A percentile compares a stretch with the other conserved stretches of the same genome.
phyloP scores from a whole-genome alignment of 2,888 invertebrate genomes.

The Diplolepis rosae region DNA sequence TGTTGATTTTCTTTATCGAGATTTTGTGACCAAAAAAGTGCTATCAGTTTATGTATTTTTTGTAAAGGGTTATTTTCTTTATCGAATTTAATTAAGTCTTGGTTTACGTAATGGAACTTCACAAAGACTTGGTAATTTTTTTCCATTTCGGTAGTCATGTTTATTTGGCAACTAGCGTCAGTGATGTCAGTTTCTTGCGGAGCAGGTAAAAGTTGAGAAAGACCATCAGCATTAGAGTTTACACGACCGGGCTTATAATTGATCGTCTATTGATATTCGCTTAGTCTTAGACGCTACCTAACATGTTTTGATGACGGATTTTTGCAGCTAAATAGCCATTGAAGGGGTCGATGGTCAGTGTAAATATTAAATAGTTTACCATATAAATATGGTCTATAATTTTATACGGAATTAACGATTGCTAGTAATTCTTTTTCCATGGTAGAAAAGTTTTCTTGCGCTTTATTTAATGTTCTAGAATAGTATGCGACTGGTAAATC shows the following conservation, averaged over 20 bases:
- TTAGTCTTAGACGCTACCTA: slow-evolving; percentile 30
- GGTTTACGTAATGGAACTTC: slow-evolving; percentile 15
- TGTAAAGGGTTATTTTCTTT: slow-evolving; percentile 25
- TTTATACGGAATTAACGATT: slow-evolving; percentile 3
- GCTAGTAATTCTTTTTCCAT: slow-evolving; percentile 34
- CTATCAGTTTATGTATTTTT: slow-evolving; percentile 33
- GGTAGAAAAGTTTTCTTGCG: slow-evolving; percentile 33
- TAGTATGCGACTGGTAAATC: slow-evolving; percentile 33
- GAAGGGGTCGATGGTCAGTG: slow-evolving; percentile 26
- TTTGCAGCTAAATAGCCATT: slow-evolving; percentile 12
- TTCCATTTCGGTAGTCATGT: background rate
- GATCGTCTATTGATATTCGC: slow-evolving; percentile 1
- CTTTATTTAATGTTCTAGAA: slow-evolving; percentile 22
- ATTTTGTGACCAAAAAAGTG: slow-evolving; percentile 40
- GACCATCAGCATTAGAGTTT: slow-evolving; percentile 15
- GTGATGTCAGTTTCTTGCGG: background rate
- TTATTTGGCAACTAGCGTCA: background rate
- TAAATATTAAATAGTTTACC: slow-evolving; percentile 18
- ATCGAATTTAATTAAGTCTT: slow-evolving; percentile 2
- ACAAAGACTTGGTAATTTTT: background rate
- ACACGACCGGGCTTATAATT: slow-evolving; percentile 24
- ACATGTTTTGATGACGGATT: slow-evolving; percentile 6
- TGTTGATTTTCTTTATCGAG: slow-evolving; percentile 34
- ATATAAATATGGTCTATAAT: too few species aligned
- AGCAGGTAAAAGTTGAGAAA: background rate